Evolutionary conservation across 2,797 vertebrate genomes (phyloP).

Genomic region (Nyctalus aviator): DNA sequence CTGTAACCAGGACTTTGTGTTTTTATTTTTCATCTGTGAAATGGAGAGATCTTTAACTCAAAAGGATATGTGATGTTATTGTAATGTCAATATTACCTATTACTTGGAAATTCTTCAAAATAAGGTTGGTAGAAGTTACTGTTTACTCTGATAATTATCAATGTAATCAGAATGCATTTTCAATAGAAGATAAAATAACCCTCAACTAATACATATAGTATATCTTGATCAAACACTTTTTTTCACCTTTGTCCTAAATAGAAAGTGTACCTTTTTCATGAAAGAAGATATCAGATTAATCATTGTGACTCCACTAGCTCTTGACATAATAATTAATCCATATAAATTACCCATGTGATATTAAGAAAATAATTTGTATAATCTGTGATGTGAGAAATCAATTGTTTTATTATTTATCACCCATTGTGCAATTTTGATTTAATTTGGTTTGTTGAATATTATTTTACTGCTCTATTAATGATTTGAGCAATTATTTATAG

Average conservation of each 20-base stretch:
- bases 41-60: conserved; percentile 9
- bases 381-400: conserved; percentile 74
- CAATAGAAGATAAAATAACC: not conserved
- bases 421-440: conserved; percentile 78
- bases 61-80: not conserved
- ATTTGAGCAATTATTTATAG: conserved; percentile 79
- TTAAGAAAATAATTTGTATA: conserved; percentile 80
- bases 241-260: conserved; percentile 44
- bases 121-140: conserved; percentile 27
- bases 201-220: not conserved
- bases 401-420: conserved; percentile 77
- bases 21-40: conserved; percentile 47
- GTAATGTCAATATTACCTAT: not conserved
- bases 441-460: conserved; percentile 78
- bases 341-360: conserved; percentile 70
- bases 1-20: not conserved
- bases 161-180: not conserved
- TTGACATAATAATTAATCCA: conserved; percentile 76
- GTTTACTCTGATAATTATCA: not conserved
- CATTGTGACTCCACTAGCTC: conserved; percentile 62
- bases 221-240: conserved; percentile 36
- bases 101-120: conserved; percentile 53
- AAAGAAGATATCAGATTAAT: conserved; percentile 63
- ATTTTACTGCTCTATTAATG: conserved; percentile 80
- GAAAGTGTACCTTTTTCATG: conserved; percentile 8